Evolutionary conservation across 2,888 invertebrate species (phyloP).

Genomic region (Ectemnius lituratus): DNA sequence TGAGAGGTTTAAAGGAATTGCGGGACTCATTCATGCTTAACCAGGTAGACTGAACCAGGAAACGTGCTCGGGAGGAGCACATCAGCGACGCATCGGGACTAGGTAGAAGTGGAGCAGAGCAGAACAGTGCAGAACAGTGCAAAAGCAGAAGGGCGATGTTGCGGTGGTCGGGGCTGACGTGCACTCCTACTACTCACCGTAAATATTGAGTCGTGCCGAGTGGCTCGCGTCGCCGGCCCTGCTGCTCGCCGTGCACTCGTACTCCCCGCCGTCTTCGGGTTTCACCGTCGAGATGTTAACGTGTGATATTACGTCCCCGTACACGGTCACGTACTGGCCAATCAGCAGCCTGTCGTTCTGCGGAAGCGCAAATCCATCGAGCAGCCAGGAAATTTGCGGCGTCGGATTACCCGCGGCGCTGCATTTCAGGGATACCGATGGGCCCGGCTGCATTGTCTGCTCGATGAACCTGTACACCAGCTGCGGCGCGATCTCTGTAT

Average conservation of each 20-base stretch:
- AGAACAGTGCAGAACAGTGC: background rate
- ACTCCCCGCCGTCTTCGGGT: slow-evolving; percentile 80
- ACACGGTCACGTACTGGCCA: slow-evolving; percentile 79
- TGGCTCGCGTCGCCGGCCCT: slow-evolving; percentile 78
- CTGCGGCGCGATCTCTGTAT: slow-evolving; percentile 79
- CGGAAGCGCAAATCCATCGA: slow-evolving; percentile 78
- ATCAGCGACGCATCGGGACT: no score
- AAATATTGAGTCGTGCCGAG: slow-evolving; percentile 79
- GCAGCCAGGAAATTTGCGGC: slow-evolving; percentile 79
- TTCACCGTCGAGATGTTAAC: slow-evolving; percentile 78
- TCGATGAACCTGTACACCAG: slow-evolving; percentile 78
- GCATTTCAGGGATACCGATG: slow-evolving; percentile 79
- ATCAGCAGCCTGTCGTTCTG: slow-evolving; percentile 79
- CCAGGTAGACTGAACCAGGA: no score
- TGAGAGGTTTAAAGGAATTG: no score
- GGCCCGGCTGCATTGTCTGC: slow-evolving; percentile 79
- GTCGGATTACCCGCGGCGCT: slow-evolving; percentile 79
- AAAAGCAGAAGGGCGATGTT: background rate
- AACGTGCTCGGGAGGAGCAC: no score
- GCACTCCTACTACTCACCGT: slow-evolving; percentile 76
- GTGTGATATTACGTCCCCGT: slow-evolving; percentile 79
- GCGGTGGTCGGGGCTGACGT: background rate
- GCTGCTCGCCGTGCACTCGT: slow-evolving; percentile 79
- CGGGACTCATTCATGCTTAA: no score
- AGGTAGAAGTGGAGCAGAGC: no score